A percentile compares a stretch with the other conserved stretches of the same genome.
These are phyloP conservation scores for Channallabes apus DNA, from an alignment of 2,797 vertebrate genomes.

Conservation along the genomic window DNA sequence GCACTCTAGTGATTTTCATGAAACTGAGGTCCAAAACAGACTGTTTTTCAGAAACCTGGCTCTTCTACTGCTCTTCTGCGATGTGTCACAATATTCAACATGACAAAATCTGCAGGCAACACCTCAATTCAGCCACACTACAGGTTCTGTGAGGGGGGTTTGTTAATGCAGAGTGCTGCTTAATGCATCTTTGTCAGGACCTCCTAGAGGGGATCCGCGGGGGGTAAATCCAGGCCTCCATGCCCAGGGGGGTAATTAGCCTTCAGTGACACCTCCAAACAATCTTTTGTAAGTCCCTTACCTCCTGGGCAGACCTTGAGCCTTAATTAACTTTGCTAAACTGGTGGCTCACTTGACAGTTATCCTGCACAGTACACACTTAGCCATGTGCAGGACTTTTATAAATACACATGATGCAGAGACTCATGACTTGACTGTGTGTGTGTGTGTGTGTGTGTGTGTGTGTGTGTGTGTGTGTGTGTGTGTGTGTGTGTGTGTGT, in stretches of 20 bases:
- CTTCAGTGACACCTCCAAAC: conserved; percentile 60
- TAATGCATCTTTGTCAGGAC: conserved; percentile 63
- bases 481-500: conserved; percentile 12
- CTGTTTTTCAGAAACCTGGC: conserved; percentile 3
- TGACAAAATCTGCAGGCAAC: conserved; percentile 33
- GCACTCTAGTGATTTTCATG: not conserved
- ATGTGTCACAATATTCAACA: conserved; percentile 9
- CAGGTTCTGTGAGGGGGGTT: conserved; percentile 27
- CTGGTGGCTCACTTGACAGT: conserved; percentile 55
- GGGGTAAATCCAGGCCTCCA: conserved; percentile 55
- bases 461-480: not conserved
- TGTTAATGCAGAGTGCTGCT: conserved; percentile 48
- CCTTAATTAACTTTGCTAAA: conserved; percentile 58
- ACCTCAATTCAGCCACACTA: conserved; percentile 7
- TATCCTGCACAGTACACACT: conserved; percentile 54
- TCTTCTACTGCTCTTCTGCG: not conserved
- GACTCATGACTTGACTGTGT: conserved; percentile 22
- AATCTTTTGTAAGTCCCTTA: conserved; percentile 47
- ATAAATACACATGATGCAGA: conserved; percentile 28
- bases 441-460: not conserved
- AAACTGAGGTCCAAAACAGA: not conserved
- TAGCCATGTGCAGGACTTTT: conserved; percentile 39
- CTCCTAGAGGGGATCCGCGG: conserved; percentile 51
- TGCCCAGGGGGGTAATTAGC: conserved; percentile 61
- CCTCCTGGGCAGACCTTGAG: conserved; percentile 53